phyloP scores from a whole-genome alignment of 2,113 vertebrate species.

The Apodemus sylvaticus region DNA sequence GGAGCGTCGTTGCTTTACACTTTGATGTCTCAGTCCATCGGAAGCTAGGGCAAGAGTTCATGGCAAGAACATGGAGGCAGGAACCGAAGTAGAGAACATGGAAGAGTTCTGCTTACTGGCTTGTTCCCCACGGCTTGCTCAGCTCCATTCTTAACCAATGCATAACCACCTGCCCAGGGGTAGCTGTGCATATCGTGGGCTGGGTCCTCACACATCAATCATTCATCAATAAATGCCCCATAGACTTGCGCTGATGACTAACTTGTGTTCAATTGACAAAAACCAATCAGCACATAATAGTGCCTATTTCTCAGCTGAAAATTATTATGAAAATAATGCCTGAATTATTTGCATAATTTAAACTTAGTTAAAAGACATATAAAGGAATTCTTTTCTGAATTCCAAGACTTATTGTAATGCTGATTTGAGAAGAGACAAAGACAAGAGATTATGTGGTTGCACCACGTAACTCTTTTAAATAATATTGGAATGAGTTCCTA shows the following conservation, averaged over 20 bases:
- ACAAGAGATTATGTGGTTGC: background rate
- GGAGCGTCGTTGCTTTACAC: background rate
- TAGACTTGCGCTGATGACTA: background rate
- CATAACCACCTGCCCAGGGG: background rate
- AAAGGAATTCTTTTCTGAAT: background rate
- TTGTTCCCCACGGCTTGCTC: background rate
- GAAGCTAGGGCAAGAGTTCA: background rate
- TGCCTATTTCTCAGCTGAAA: background rate
- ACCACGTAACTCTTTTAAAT: background rate
- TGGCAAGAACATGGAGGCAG: background rate
- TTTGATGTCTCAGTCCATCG: background rate
- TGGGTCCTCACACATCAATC: background rate
- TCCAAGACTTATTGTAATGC: background rate
- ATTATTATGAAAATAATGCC: background rate
- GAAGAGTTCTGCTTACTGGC: background rate
- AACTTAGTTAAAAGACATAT: background rate
- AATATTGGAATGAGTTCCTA: background rate
- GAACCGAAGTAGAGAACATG: background rate
- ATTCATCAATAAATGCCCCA: background rate
- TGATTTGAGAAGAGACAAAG: slow-evolving; percentile 2
- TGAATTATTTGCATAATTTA: background rate
- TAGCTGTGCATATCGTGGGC: background rate
- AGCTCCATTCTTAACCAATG: background rate
- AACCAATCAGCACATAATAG: background rate
- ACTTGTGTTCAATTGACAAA: background rate